A percentile compares a stretch with the other conserved stretches of the same genome.
phyloP scores from a whole-genome alignment of 2,888 invertebrate genomes.

The Sinodicranocentrus sp. region DNA sequence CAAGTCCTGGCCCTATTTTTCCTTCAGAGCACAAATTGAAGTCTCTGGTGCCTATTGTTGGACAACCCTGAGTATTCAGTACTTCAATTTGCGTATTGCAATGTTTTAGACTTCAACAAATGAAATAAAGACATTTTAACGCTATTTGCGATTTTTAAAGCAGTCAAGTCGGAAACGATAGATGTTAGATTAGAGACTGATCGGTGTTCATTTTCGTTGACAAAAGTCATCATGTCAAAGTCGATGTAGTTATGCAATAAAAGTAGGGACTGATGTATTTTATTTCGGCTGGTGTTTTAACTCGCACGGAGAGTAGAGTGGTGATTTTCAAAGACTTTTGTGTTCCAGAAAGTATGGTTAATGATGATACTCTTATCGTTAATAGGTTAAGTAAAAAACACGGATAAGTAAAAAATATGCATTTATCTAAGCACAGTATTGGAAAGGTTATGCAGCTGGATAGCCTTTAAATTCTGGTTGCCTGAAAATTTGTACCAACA shows the following conservation, averaged over 20 bases:
- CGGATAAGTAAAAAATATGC: too few species aligned
- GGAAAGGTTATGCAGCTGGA: slow-evolving; percentile 15
- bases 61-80: too few species aligned
- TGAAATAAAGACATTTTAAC: too few species aligned
- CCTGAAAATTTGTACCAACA: too few species aligned
- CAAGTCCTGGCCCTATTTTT: too few species aligned
- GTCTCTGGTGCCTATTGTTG: too few species aligned
- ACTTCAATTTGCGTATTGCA: too few species aligned
- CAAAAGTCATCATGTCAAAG: slow-evolving; percentile 2
- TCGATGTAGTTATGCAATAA: neutral
- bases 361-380: neutral
- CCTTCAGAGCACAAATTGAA: too few species aligned
- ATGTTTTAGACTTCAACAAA: too few species aligned
- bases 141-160: too few species aligned
- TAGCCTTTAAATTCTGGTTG: neutral
- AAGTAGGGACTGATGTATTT: slow-evolving; percentile 16
- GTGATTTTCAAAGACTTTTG: neutral
- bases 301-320: neutral
- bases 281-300: slow-evolving; percentile 15
- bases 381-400: too few species aligned
- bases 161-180: slow-evolving; percentile 1
- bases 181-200: slow-evolving; percentile 51
- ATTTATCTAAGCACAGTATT: too few species aligned
- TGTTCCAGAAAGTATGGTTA: neutral
- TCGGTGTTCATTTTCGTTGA: slow-evolving; percentile 46